Base-by-base conservation (phyloP, 2,888 invertebrate genomes). In the Meliscaeva auricollis region DNA sequence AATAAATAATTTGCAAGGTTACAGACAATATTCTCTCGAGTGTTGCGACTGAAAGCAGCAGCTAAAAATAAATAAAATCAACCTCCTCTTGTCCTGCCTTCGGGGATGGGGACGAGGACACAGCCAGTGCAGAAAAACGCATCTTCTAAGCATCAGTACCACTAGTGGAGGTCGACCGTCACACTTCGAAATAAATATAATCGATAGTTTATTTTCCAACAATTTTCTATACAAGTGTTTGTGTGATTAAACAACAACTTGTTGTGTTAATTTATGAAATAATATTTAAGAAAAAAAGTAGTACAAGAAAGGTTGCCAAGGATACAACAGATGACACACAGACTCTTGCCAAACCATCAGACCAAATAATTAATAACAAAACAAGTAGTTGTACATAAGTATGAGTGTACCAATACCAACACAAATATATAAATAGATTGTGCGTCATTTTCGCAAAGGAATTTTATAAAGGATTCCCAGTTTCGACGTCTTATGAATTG, bases 171-270 rank as follows among this genome's bases (percentile, higher is more conserved):
- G 66, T 66, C 66, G 66, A 30, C 35, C 22, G 22, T 54, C 77
- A 73, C 54, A 73, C 41, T 56, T 54, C 68, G 41, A 38, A 77
- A 77, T 64, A 64, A 73, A 83, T 69, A 78, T 35, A 83, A 83
- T 83, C 83, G 64, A 83, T 83, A 83, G 52, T 83, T 83, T 83
- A 74, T 83, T 78, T 78, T 74, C 32, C 64, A 74, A 78, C 62
- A 64, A 73, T 48, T 8, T 66, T 44, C 11, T 38, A 22, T 15
- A n/a, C 2, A 2, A 7, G 54, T 30, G 30, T 38, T 35, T 22
- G 60, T 48, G 54, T 56, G 38, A 38, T 41, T 30, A 17, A 52
- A 68, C 68, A 80, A 48, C 60, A 44, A 52, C 62, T 68, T 62
- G 66, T 46, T 56, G 72, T 50, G 72, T 46, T 56, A n/a, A n/a